Base-by-base conservation (phyloP, 2,797 vertebrate genomes). In the Pantherophis alleghaniensis region DNA sequence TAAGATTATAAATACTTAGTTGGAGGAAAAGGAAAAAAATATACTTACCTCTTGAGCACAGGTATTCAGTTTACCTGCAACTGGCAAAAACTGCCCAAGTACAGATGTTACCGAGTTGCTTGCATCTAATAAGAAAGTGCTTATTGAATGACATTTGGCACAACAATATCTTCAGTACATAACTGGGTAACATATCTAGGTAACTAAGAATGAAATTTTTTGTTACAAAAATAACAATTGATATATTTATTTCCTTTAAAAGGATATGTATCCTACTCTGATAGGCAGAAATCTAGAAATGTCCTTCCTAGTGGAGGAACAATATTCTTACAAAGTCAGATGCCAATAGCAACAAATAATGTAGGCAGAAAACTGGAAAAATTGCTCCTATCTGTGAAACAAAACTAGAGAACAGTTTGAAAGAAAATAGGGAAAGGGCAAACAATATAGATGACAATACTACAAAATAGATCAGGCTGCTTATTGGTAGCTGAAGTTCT, bases 31-130 rank as follows among this genome's bases (percentile, higher is more conserved):
- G 56, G 61, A n/a, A 1, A 89, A 66, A 53, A 18, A 53, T 3
- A 66, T 91, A 95, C 95, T 96, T 94, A 98, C 97, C 95, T 97
- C 95, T 91, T 97, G 96, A 42, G 96, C 90, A 89, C 95, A 95
- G 87, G 95, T 94, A 94, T 97, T 96, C 51, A 97, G 87, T 87
- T 97, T 96, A 89, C 94, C 90, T 89, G 94, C 93, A 60, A 96
- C 63, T 57, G 96, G 96, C 93, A 97, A 94, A 94, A 96, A 88
- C 89, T 96, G 97, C 56, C 95, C 96, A 14, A 95, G 93, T 66
- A 97, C 63, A 90, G 96, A 60, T 92, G 95, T 92, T 95, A 96
- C 61, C 55, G 96, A 92, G 7, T 92, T 53, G 94, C 55, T 11
- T 91, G 83, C 90, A 91, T 87, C 95, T 63, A 91, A 87, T 28